A percentile compares a stretch with the other conserved stretches of the same genome.
Conservation (phyloP, 2,888 invertebrate genomes). For the Abscondita cerata region DNA sequence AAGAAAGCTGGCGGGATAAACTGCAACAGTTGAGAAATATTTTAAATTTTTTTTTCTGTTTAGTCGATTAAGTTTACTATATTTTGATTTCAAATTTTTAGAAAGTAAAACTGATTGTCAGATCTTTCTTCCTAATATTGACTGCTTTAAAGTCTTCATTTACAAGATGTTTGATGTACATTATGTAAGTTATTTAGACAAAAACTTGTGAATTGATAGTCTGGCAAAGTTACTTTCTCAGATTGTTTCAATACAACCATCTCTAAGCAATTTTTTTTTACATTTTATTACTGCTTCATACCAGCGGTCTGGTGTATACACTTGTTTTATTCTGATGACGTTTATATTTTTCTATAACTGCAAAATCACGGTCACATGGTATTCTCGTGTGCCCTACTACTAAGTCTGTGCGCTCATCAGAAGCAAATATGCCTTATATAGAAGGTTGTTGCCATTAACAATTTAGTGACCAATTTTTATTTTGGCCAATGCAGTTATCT, state of each 20-base stretch:
- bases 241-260: background rate
- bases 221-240: background rate
- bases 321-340: background rate
- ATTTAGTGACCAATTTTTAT: constrained; percentile 32
- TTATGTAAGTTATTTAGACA: background rate
- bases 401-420: constrained; percentile 31
- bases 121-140: constrained; percentile 15
- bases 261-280: too few species aligned
- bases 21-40: background rate
- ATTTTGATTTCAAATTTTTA: constrained; percentile 7
- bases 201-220: background rate
- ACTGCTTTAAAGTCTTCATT: constrained; percentile 17
- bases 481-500: constrained; percentile 35
- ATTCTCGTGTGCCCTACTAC: constrained; percentile 34
- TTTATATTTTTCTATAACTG: constrained; percentile 11
- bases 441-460: constrained; percentile 35
- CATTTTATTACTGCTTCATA: too few species aligned
- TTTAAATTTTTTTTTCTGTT: constrained; percentile 1
- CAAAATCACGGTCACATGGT: constrained; percentile 28
- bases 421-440: constrained; percentile 19
- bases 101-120: background rate
- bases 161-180: constrained; percentile 13
- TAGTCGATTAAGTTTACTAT: constrained; percentile 1
- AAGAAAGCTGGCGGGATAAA: constrained; percentile 4
- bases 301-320: background rate